These are phyloP conservation scores for Coenonympha arcania DNA, from an alignment of 2,888 invertebrate species.

Conservation along the genomic window DNA sequence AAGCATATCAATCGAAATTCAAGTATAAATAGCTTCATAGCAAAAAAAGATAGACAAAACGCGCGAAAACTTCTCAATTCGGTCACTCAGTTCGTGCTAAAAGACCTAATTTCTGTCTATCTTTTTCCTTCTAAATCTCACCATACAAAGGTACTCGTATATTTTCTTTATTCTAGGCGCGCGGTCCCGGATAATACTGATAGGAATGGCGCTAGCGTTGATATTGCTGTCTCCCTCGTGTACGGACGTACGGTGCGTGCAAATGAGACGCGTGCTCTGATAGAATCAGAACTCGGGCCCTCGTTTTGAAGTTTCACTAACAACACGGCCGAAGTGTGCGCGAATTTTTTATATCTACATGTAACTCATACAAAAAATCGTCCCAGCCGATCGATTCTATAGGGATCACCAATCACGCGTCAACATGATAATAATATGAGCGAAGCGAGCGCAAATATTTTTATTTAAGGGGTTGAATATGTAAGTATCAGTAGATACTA, in stretches of 20 bases:
- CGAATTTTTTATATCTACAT: too few species aligned
- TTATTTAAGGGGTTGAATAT: too few species aligned
- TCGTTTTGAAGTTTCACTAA: neutral
- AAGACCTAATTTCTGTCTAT: neutral
- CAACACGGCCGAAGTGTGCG: too few species aligned
- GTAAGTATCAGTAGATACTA: too few species aligned
- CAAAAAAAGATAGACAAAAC: neutral
- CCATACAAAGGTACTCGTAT: neutral
- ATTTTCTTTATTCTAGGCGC: constrained; percentile 35
- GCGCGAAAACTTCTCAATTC: neutral
- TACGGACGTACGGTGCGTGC: constrained; percentile 11
- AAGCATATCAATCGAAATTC: neutral
- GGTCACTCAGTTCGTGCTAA: neutral
- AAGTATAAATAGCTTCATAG: neutral
- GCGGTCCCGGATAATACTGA: constrained; percentile 47
- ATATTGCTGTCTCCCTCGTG: constrained; percentile 12
- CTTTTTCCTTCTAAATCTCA: neutral
- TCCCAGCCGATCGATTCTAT: too few species aligned
- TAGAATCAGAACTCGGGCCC: neutral
- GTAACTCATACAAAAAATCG: too few species aligned
- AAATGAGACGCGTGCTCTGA: constrained; percentile 12
- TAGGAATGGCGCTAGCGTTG: constrained; percentile 12
- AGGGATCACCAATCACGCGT: too few species aligned
- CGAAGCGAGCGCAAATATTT: too few species aligned
- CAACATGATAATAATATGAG: too few species aligned